phyloP scores from a whole-genome alignment of 2,888 invertebrate species.

The Pseudoips prasinana region DNA sequence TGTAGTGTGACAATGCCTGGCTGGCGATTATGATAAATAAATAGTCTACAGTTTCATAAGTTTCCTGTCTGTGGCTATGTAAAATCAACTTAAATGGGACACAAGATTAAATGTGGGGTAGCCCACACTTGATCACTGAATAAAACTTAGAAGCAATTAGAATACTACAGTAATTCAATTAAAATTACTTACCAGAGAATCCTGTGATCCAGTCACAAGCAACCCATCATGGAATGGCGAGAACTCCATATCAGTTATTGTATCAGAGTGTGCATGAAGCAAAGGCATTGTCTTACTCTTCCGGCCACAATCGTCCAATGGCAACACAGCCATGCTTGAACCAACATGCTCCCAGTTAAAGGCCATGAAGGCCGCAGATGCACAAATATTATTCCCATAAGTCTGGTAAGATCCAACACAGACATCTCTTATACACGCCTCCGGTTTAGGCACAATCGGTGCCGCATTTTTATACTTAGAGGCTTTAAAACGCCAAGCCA shows the following conservation, averaged over 20 bases:
- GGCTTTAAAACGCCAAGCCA: conserved; percentile 98
- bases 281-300: conserved; percentile 94
- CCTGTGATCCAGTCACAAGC: conserved; percentile 94
- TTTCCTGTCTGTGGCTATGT: too few relatives aligned
- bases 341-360: conserved; percentile 97
- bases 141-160: too few relatives aligned
- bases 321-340: conserved; percentile 93
- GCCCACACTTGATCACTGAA: too few relatives aligned
- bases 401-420: conserved; percentile 96
- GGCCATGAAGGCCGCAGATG: conserved; percentile 96
- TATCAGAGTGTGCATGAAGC: conserved; percentile 92
- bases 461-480: conserved; percentile 99
- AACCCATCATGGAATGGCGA: conserved; percentile 97
- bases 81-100: too few relatives aligned
- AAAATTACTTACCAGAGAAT: conserved; percentile 85
- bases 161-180: too few relatives aligned
- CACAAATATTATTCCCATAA: conserved; percentile 96
- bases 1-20: too few relatives aligned
- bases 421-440: conserved; percentile 94
- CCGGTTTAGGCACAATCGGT: conserved; percentile 97
- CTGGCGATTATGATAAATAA: too few relatives aligned
- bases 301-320: conserved; percentile 93
- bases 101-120: too few relatives aligned
- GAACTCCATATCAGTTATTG: conserved; percentile 97
- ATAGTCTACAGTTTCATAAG: too few relatives aligned